These are phyloP conservation scores for Drosophila mettleri DNA, from an alignment of 2,888 invertebrate species.

Conservation along the genomic window DNA sequence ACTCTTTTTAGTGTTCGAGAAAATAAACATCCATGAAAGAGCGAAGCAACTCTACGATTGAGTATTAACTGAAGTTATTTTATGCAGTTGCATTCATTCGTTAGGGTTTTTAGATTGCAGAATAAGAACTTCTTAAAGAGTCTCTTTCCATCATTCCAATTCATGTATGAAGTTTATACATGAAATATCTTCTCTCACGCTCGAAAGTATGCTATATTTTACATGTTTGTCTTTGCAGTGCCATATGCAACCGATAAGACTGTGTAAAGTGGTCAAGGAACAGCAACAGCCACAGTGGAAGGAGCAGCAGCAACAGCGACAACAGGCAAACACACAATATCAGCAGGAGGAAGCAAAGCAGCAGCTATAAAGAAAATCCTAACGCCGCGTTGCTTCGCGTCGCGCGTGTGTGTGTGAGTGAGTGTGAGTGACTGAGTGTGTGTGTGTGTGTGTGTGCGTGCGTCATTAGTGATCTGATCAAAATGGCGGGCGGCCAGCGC, in stretches of 20 bases:
- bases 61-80: too few species aligned
- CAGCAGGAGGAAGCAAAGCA: background rate
- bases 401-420: conserved; percentile 18
- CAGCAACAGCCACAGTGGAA: conserved; percentile 17
- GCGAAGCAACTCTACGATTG: too few species aligned
- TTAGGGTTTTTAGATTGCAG: too few species aligned
- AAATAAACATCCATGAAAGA: too few species aligned
- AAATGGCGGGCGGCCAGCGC: conserved; percentile 60
- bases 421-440: conserved; percentile 6
- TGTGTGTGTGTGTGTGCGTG: conserved; percentile 2
- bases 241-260: conserved; percentile 77
- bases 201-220: conserved; percentile 2
- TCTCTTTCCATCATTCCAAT: too few species aligned
- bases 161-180: too few species aligned
- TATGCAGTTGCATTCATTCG: too few species aligned
- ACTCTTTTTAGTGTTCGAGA: too few species aligned
- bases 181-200: background rate
- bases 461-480: conserved; percentile 29
- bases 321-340: background rate
- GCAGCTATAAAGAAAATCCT: conserved; percentile 3
- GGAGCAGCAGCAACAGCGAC: conserved; percentile 1
- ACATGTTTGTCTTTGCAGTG: conserved; percentile 53
- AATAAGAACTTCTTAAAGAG: too few species aligned
- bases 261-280: conserved; percentile 65
- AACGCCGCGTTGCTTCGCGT: conserved; percentile 15